phyloP scores from a whole-genome alignment of 2,888 invertebrate genomes.

The Drosophila algonquin region DNA sequence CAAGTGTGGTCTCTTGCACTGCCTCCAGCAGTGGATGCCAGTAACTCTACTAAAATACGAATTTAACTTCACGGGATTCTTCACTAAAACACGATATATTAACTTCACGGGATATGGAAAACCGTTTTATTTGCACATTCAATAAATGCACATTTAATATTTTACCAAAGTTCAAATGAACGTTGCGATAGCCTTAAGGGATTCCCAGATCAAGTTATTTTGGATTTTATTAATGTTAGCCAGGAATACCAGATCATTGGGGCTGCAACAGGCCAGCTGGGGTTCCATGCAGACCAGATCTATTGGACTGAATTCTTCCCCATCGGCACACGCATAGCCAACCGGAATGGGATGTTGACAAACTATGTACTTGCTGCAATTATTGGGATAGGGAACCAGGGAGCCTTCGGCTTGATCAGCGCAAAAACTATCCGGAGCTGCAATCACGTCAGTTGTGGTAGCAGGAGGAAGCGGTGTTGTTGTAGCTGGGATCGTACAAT shows the following conservation, averaged over 20 bases:
- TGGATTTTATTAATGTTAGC: background rate
- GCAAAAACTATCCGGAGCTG: conserved; percentile 48
- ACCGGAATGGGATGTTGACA: conserved; percentile 73
- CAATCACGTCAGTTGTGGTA: background rate
- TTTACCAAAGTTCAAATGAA: background rate
- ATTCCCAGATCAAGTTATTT: background rate
- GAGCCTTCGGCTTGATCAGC: conserved; percentile 19
- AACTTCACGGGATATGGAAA: background rate
- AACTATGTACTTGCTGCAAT: conserved; percentile 68
- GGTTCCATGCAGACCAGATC: conserved; percentile 60
- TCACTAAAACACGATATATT: background rate
- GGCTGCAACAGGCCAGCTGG: conserved; percentile 61
- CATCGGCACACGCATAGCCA: conserved; percentile 85
- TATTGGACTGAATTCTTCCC: conserved; percentile 83
- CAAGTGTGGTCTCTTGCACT: conserved; percentile 53
- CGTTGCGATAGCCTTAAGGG: background rate
- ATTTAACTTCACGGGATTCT: background rate
- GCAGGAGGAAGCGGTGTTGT: conserved; percentile 6
- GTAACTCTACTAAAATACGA: background rate
- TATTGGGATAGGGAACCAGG: conserved; percentile 39
- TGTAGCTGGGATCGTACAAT: conserved; percentile 34
- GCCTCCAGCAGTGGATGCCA: conserved; percentile 26
- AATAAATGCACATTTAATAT: conserved; percentile 15
- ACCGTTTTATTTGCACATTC: background rate
- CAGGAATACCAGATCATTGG: background rate